A percentile compares a stretch with the other conserved stretches of the same genome.
Evolutionary conservation across 2,113 vertebrate species (phyloP).

Genomic region (Heloderma charlesbogerti): DNA sequence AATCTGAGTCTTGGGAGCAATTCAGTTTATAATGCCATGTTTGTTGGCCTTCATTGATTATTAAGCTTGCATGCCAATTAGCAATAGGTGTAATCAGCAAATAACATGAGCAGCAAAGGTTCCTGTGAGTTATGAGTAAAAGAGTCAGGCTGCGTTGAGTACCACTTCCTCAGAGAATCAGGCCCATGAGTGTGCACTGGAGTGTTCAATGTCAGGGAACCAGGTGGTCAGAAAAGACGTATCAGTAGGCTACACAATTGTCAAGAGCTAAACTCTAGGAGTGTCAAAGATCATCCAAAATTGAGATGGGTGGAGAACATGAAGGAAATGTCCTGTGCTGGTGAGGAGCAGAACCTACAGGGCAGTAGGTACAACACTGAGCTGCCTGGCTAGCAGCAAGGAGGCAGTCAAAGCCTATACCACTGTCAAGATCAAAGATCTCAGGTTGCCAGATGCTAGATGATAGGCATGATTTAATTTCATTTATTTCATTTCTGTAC

Average conservation of each 20-base stretch:
- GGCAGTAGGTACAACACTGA: neutral
- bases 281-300: neutral
- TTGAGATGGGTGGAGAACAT: neutral
- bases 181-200: neutral
- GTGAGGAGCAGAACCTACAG: neutral
- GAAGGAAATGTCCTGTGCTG: neutral
- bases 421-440: neutral
- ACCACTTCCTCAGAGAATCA: neutral
- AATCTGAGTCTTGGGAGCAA: slow-evolving; percentile 19
- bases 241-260: neutral
- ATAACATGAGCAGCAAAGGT: slow-evolving; percentile 21
- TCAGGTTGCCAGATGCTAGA: neutral
- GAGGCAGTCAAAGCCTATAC: neutral
- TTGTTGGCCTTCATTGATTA: slow-evolving; percentile 35
- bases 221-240: neutral
- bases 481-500: too few relatives aligned
- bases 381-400: neutral
- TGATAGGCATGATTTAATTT: neutral
- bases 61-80: slow-evolving; percentile 23
- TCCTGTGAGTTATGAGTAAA: neutral
- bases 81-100: neutral
- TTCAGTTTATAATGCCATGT: neutral
- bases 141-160: neutral
- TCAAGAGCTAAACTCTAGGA: neutral
- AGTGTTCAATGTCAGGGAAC: neutral